Percentiles rank a stretch among this genome's conserved stretches.
Conservation (phyloP, 2,113 vertebrate genomes). For the Xenopus laevis region DNA sequence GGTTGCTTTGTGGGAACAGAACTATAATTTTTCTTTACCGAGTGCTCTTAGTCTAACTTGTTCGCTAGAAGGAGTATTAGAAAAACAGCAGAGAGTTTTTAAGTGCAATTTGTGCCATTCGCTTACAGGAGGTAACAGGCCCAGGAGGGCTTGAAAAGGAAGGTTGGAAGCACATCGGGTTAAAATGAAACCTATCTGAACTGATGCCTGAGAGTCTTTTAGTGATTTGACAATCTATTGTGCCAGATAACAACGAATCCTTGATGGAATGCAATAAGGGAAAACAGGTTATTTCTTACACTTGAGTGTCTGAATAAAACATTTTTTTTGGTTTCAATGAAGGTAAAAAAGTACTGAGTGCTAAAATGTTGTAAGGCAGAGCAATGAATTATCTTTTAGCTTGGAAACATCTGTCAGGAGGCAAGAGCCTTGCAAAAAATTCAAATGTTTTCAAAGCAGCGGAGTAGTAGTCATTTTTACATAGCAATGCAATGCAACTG, state of each 20-base stretch:
- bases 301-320: not conserved
- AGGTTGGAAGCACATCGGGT: not conserved
- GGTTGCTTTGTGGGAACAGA: not conserved
- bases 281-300: not conserved
- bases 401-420: too few species aligned
- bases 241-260: not conserved
- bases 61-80: not conserved
- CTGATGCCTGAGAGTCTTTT: not conserved
- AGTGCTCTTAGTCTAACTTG: not conserved
- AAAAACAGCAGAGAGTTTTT: not conserved
- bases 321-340: too few species aligned
- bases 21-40: slow-evolving; percentile 2
- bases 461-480: too few species aligned
- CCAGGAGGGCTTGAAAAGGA: not conserved
- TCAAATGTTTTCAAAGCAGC: too few species aligned
- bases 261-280: not conserved
- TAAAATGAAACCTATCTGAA: not conserved
- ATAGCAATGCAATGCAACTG: too few species aligned
- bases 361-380: too few species aligned
- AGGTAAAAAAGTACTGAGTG: too few species aligned
- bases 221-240: not conserved
- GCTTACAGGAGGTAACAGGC: not conserved
- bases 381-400: too few species aligned
- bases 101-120: not conserved
- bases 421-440: too few species aligned